phyloP scores from a whole-genome alignment of 2,797 vertebrate species.

The Anabas testudineus region DNA sequence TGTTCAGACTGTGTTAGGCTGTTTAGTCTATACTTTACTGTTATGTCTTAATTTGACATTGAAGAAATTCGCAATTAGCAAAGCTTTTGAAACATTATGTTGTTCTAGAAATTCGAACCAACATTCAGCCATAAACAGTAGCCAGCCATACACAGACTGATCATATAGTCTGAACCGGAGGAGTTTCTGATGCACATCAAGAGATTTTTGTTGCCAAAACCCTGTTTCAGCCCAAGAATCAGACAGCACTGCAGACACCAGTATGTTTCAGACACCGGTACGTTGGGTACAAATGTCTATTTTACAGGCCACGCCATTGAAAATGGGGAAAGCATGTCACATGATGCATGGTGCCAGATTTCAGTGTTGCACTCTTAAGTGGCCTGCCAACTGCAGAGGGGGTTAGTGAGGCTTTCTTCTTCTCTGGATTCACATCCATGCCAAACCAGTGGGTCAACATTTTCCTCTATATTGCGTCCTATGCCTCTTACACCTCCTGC shows the following conservation, averaged over 20 bases:
- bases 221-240: slow-evolving; percentile 4
- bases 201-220: background rate
- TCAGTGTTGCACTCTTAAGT: slow-evolving; percentile 72
- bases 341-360: slow-evolving; percentile 74
- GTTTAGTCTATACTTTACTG: background rate
- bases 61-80: background rate
- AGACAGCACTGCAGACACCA: background rate
- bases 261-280: slow-evolving; percentile 20
- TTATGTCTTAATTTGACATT: background rate
- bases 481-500: slow-evolving; percentile 85
- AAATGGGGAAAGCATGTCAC: slow-evolving; percentile 75
- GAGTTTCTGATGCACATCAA: background rate
- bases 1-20: background rate
- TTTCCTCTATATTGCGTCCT: slow-evolving; percentile 73
- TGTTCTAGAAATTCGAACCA: background rate
- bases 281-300: slow-evolving; percentile 35
- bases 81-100: background rate
- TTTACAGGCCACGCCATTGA: slow-evolving; percentile 50
- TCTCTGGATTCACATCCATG: slow-evolving; percentile 73
- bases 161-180: background rate
- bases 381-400: slow-evolving; percentile 59
- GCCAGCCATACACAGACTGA: background rate
- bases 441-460: slow-evolving; percentile 70
- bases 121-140: too few species aligned
- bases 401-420: slow-evolving; percentile 68